A percentile compares a stretch with the other conserved stretches of the same genome.
Evolutionary conservation across 2,797 vertebrate genomes (phyloP).

Genomic region (Fringilla coelebs): DNA sequence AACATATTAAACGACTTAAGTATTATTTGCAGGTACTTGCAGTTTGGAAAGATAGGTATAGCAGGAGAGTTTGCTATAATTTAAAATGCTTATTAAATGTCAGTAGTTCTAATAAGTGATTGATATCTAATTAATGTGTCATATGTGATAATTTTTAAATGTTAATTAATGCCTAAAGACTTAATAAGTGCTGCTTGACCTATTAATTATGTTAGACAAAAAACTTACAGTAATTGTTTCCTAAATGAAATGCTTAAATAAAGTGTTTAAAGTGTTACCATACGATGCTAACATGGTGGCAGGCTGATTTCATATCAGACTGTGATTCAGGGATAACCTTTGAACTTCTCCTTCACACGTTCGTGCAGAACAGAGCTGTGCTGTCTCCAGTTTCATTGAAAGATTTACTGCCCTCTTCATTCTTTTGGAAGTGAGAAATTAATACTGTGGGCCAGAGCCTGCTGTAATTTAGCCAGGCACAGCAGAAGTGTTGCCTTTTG

Average conservation of each 20-base stretch:
- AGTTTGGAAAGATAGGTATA: constrained; percentile 23
- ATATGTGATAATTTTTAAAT: constrained; percentile 70
- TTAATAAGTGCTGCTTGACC: constrained; percentile 71
- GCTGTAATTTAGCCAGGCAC: neutral
- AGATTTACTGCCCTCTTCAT: neutral
- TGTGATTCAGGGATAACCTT: neutral
- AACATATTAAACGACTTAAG: constrained; percentile 19
- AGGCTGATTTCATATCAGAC: neutral
- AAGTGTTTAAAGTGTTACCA: constrained; percentile 39
- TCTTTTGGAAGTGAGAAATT: neutral
- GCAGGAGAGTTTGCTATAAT: constrained; percentile 40
- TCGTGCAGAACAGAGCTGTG: neutral
- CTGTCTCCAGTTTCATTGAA: neutral
- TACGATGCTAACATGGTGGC: neutral
- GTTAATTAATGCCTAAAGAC: constrained; percentile 73
- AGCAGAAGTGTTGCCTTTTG: neutral
- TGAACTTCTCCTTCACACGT: neutral
- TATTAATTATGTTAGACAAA: constrained; percentile 72
- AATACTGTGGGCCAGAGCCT: neutral
- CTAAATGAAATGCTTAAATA: constrained; percentile 57
- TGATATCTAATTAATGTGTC: constrained; percentile 73
- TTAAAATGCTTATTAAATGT: constrained; percentile 73
- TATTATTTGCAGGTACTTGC: constrained; percentile 18
- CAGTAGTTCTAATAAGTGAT: constrained; percentile 69
- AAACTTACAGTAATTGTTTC: constrained; percentile 66